phyloP scores from a whole-genome alignment of 53 echinoderm and acorn worm genomes.

The Luidia sarsii region DNA sequence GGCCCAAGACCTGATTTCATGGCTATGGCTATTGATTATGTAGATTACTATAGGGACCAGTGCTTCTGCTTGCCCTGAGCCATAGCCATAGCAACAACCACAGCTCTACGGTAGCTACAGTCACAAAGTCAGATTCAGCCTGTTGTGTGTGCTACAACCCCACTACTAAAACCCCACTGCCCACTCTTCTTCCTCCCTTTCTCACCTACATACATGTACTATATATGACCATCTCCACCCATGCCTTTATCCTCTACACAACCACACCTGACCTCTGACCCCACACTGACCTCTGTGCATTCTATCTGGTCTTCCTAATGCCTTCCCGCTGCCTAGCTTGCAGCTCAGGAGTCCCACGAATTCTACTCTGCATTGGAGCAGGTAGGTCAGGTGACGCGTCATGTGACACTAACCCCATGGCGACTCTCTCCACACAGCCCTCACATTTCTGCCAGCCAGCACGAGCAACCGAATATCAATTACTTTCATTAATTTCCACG shows the following conservation, averaged over 20 bases:
- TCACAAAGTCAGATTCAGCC: too few relatives aligned
- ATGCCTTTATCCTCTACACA: not conserved
- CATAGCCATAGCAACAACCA: too few relatives aligned
- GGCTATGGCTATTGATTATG: too few relatives aligned
- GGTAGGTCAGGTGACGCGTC: constrained; percentile 29
- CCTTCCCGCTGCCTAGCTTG: constrained; percentile 37
- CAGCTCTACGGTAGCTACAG: too few relatives aligned
- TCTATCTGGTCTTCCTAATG: constrained; percentile 9
- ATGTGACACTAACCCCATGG: not conserved
- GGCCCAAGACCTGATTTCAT: too few relatives aligned
- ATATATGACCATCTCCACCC: not conserved
- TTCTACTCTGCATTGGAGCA: constrained; percentile 44
- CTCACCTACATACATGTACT: too few relatives aligned
- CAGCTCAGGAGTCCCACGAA: constrained; percentile 53
- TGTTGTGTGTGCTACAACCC: too few relatives aligned
- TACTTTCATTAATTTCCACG: not conserved
- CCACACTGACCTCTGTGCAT: not conserved
- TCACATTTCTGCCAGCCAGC: too few relatives aligned
- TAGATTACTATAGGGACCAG: too few relatives aligned
- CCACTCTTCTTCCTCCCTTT: not conserved
- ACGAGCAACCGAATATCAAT: too few relatives aligned
- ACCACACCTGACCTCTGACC: not conserved
- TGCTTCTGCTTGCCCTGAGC: too few relatives aligned
- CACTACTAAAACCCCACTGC: not conserved
- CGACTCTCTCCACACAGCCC: too few relatives aligned